Conservation (phyloP, 2,797 vertebrate genomes). For the Tenualosa ilisha region DNA sequence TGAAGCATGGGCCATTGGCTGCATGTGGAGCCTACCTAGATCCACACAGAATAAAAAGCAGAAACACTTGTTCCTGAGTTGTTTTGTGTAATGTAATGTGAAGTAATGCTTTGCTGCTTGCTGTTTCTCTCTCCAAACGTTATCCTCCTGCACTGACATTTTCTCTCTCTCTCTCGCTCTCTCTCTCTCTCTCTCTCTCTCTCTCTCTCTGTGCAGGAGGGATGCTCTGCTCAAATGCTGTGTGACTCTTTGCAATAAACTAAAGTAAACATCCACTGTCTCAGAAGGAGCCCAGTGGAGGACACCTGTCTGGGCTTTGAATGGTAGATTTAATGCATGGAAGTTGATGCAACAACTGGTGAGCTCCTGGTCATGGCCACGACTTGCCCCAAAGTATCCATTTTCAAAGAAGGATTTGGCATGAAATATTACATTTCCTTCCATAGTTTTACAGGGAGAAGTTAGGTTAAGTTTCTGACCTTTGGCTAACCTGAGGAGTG, state of each 20-base stretch:
- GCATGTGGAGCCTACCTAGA: background rate
- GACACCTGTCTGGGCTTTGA: too few species aligned
- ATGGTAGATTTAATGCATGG: too few species aligned
- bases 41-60: background rate
- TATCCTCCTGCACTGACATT: background rate
- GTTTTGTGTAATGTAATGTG: background rate
- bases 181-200: background rate
- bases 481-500: too few species aligned
- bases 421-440: background rate
- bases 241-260: background rate
- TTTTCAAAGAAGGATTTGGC: background rate
- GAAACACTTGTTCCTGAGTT: background rate
- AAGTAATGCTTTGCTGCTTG: background rate
- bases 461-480: too few species aligned
- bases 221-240: background rate
- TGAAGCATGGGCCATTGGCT: background rate
- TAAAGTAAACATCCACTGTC: background rate
- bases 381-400: too few species aligned
- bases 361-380: too few species aligned
- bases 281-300: too few species aligned
- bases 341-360: too few species aligned
- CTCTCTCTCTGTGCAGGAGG: background rate
- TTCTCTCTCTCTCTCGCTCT: background rate
- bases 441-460: background rate
- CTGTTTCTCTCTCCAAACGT: background rate